Evolutionary conservation across 2,888 invertebrate species (phyloP), one percentile per base, ranked within the genome.

Genomic region (Drosophila prolongata): DNA sequence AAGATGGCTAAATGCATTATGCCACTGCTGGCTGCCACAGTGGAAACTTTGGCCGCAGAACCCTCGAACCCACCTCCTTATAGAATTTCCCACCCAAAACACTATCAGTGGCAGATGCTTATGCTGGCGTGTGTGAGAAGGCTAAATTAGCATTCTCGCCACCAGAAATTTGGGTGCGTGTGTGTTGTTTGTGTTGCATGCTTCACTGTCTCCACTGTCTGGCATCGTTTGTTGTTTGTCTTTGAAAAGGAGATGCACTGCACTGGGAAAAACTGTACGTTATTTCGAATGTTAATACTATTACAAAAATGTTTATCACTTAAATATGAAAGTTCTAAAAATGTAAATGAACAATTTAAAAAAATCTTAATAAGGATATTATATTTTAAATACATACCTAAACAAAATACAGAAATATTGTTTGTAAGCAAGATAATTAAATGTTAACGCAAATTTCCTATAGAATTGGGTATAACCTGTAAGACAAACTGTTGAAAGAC

Each of bases 111-210:
- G 66, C 66, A 67, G 47, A 54, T 67, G 70, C 71, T 70, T 34
- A 40, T 59, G 30, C 35, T 57, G 64, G 56, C 66, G 40, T 56
- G 64, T 58, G 62, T 62, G 44, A 42, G 56, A 60, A 44, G 35
- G 54, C 64, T 71, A 86, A 88, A 85, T 85, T 88, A 85, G 78
- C 88, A 85, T 84, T 75, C 80, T 71, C 70, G 76, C 58, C 75
- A 69, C 62, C 54, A 59, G 53, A 80, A 76, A 67, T 66, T 75
- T 43, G 55, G 40, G 43, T 71, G 54, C 43, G 38, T 50, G 30
- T 71, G 67, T 71, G 55, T 47, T 59, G 52, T 75, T 67, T 70
- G 70, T 56, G 52, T 75, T 56, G 76, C 69, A 56, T 75, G 75
- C 76, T 30, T 54, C 47, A 64, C 53, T 69, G 69, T 69, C 53